Conservation (phyloP, 2,113 vertebrate genomes). For the Scomber scombrus region DNA sequence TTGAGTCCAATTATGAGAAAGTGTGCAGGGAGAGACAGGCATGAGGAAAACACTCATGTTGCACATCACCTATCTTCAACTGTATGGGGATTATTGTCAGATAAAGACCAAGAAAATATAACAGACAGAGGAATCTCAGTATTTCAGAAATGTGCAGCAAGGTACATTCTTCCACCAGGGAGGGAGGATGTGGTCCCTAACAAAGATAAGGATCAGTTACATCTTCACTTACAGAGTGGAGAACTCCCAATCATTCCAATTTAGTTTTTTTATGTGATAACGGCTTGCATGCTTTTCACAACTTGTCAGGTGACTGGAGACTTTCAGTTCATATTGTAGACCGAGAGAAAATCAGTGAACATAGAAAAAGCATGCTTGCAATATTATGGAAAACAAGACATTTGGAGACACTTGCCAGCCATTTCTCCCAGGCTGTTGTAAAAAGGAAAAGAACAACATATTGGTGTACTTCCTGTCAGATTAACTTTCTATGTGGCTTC, state of each 20-base stretch:
- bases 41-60: constrained; percentile 48
- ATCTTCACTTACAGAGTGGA: background rate
- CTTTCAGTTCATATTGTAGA: background rate
- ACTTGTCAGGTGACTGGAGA: background rate
- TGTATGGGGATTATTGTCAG: constrained; percentile 58
- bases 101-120: constrained; percentile 52
- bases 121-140: constrained; percentile 17
- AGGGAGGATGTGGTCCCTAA: constrained; percentile 9
- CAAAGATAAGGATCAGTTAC: constrained; percentile 23
- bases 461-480: background rate
- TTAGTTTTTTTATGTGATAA: background rate
- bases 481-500: background rate
- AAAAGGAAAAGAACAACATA: background rate
- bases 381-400: background rate
- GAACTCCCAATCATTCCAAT: background rate
- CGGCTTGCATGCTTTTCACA: background rate
- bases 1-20: constrained; percentile 60
- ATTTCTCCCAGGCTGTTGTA: background rate
- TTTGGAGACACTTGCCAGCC: constrained; percentile 3
- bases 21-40: constrained; percentile 44
- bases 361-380: background rate
- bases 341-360: background rate
- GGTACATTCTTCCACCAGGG: constrained; percentile 14
- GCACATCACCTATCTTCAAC: constrained; percentile 21
- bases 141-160: constrained; percentile 30